A percentile compares a stretch with the other conserved stretches of the same genome.
phyloP scores from a whole-genome alignment of 2,113 vertebrate genomes.

The Passer montanus region DNA sequence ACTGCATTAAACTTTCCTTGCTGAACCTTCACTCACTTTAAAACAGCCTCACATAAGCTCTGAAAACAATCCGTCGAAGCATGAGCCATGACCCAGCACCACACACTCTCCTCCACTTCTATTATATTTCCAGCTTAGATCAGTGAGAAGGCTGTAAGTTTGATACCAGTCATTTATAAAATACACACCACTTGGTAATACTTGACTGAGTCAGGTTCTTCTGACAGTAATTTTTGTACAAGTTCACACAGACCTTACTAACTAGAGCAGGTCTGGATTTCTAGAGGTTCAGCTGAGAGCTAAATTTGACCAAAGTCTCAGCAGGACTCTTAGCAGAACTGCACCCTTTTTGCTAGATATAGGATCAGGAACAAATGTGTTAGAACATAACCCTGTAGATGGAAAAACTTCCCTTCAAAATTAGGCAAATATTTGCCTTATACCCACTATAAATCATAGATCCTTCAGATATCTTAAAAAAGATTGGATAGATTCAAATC shows the following conservation, averaged over 20 bases:
- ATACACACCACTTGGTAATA: not conserved
- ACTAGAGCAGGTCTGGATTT: not conserved
- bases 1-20: not conserved
- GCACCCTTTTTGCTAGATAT: not conserved
- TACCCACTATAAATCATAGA: not conserved
- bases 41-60: not conserved
- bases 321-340: not conserved
- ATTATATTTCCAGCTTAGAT: not conserved
- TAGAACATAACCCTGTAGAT: not conserved
- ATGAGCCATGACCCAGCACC: not conserved
- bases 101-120: not conserved
- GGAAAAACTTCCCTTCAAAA: not conserved
- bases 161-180: not conserved
- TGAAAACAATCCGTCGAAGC: not conserved
- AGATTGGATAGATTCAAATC: not conserved
- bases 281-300: not conserved
- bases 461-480: not conserved
- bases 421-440: not conserved
- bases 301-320: constrained; percentile 1
- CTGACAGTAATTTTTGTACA: not conserved
- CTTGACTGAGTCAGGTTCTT: not conserved
- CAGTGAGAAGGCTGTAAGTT: not conserved
- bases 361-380: not conserved
- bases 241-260: not conserved
- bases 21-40: not conserved